A percentile compares a stretch with the other conserved stretches of the same genome.
phyloP scores from a whole-genome alignment of 2,113 vertebrate species.

The Rhinichthys klamathensis region DNA sequence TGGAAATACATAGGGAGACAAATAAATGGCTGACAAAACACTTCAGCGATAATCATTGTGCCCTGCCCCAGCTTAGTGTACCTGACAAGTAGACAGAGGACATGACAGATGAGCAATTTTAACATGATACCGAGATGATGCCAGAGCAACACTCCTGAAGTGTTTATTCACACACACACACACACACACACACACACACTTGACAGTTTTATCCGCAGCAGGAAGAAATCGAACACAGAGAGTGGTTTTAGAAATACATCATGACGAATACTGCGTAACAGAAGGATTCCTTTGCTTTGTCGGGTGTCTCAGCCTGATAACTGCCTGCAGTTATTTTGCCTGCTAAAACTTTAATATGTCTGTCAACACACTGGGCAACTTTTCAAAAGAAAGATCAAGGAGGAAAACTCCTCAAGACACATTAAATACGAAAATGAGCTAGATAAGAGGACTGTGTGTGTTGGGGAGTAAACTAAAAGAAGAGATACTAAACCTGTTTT shows the following conservation, averaged over 20 bases:
- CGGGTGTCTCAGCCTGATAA: conserved; percentile 7
- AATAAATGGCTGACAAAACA: conserved; percentile 49
- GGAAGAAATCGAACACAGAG: conserved; percentile 35
- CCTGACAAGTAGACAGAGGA: conserved; percentile 36
- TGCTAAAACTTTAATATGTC: conserved; percentile 18
- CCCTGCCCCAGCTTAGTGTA: conserved; percentile 38
- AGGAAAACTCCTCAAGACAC: conserved; percentile 2
- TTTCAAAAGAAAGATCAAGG: conserved; percentile 10
- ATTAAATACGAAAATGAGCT: neutral
- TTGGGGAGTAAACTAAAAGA: neutral
- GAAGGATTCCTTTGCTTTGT: conserved; percentile 9
- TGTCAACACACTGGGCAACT: neutral
- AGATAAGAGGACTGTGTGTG: neutral
- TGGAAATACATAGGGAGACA: conserved; percentile 31
- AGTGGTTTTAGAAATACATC: conserved; percentile 29
- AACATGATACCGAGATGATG: conserved; percentile 40
- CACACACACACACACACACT: neutral
- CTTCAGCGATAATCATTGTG: conserved; percentile 41
- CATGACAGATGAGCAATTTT: conserved; percentile 50
- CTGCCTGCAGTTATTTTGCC: neutral
- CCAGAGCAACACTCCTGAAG: conserved; percentile 37
- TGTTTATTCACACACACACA: neutral
- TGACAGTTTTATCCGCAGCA: conserved; percentile 23
- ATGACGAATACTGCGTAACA: conserved; percentile 7
- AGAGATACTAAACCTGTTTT: neutral